Evolutionary conservation across 2,797 vertebrate species (phyloP).

Genomic region (Anguilla megastoma): DNA sequence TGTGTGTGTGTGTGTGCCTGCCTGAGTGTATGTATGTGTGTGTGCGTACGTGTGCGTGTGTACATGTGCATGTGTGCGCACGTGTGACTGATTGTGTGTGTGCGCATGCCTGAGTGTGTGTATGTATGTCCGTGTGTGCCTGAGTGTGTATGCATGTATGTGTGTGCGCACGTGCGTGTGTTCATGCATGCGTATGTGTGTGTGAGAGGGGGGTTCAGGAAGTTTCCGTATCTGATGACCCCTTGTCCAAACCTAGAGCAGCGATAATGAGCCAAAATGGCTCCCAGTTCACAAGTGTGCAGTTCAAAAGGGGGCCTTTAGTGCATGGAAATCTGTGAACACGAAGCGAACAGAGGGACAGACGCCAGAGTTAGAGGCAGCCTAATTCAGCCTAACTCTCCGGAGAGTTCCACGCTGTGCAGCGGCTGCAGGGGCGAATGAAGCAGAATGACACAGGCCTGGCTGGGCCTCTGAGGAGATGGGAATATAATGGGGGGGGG

Average conservation of each 20-base stretch:
- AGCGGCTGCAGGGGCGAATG: conserved; percentile 48
- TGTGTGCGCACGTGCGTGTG: not conserved
- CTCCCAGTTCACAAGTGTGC: conserved; percentile 3
- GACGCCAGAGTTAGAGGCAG: conserved; percentile 71
- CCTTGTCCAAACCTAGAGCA: conserved; percentile 48
- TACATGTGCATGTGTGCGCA: too few species aligned
- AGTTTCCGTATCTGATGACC: conserved; percentile 69
- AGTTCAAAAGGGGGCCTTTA: conserved; percentile 37
- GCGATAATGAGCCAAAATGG: conserved; percentile 66
- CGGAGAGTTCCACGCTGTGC: conserved; percentile 42
- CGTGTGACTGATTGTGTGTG: too few species aligned
- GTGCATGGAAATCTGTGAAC: conserved; percentile 64
- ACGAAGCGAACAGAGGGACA: conserved; percentile 63
- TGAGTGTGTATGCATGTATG: too few species aligned
- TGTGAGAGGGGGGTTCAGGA: conserved; percentile 44
- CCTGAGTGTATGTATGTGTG: too few species aligned
- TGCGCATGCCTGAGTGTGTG: too few species aligned
- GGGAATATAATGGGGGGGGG: conserved; percentile 60
- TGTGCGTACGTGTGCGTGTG: too few species aligned
- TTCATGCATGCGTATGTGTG: not conserved
- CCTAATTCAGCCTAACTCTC: conserved; percentile 57
- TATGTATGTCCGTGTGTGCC: too few species aligned
- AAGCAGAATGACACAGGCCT: conserved; percentile 43
- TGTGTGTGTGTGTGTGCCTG: too few species aligned
- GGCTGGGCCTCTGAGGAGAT: conserved; percentile 47